Conservation (phyloP, 2,797 vertebrate genomes). For the Acanthurus leucopareius region DNA sequence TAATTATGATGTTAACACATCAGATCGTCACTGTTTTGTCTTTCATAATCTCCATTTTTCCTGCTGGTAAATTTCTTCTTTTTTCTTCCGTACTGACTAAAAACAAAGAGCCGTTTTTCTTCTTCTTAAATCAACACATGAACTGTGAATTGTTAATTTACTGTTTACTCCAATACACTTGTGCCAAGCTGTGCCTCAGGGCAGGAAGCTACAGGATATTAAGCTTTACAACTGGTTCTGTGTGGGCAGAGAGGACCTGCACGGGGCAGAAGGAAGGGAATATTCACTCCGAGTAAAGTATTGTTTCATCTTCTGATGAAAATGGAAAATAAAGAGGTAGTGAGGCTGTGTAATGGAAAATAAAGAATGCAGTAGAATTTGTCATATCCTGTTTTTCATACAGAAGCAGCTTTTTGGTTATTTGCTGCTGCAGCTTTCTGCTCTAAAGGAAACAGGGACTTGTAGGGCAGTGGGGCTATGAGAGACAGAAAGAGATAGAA, state of each 20-base stretch:
- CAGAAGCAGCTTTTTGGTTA: background rate
- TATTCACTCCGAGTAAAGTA: slow-evolving; percentile 44
- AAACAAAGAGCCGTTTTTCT: slow-evolving; percentile 1
- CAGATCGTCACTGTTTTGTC: too few relatives aligned
- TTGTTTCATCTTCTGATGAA: slow-evolving; percentile 22
- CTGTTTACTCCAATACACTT: slow-evolving; percentile 24
- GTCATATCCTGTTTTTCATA: slow-evolving; percentile 17
- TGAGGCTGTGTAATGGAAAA: background rate
- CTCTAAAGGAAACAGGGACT: slow-evolving; percentile 19
- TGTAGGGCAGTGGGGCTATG: slow-evolving; percentile 47
- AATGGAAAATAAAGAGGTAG: slow-evolving; percentile 4
- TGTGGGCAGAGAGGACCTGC: slow-evolving; percentile 60
- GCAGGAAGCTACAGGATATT: slow-evolving; percentile 57
- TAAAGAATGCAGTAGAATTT: background rate
- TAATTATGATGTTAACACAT: too few relatives aligned
- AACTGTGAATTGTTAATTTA: slow-evolving; percentile 41
- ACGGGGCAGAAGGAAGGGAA: slow-evolving; percentile 33
- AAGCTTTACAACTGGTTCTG: slow-evolving; percentile 44
- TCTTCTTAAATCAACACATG: slow-evolving; percentile 15
- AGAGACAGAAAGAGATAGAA: slow-evolving; percentile 1
- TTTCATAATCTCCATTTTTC: too few relatives aligned
- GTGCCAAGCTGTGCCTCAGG: slow-evolving; percentile 45
- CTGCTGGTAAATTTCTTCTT: background rate
- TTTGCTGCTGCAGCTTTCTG: slow-evolving; percentile 17
- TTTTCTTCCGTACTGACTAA: background rate